phyloP scores from a whole-genome alignment of 2,113 vertebrate species.

The Struthidea cinerea region DNA sequence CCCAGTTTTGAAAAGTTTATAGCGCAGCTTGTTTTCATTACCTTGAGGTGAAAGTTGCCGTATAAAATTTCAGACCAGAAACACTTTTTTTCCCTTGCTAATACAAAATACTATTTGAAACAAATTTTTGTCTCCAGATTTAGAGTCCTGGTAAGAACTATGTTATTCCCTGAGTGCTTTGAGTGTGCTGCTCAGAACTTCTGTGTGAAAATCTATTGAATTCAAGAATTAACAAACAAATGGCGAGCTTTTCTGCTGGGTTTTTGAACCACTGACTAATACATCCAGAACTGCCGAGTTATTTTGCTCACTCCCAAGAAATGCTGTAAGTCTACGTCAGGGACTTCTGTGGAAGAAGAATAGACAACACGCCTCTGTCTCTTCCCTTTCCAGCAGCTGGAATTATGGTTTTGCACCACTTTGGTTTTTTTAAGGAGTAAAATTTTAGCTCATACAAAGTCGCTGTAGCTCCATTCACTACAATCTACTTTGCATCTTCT shows the following conservation, averaged over 20 bases:
- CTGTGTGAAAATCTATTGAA: not conserved
- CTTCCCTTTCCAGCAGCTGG: not conserved
- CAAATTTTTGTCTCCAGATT: conserved; percentile 1
- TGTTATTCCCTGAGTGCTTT: not conserved
- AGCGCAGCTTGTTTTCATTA: conserved; percentile 52
- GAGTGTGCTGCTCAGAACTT: not conserved
- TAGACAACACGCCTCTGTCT: not conserved
- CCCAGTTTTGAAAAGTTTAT: conserved; percentile 41
- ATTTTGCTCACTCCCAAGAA: not conserved
- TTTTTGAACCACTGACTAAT: conserved; percentile 26
- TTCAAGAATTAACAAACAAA: not conserved
- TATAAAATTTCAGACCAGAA: conserved; percentile 49
- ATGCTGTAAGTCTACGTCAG: not conserved
- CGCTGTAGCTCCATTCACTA: not conserved
- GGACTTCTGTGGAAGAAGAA: not conserved
- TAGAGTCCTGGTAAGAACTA: not conserved
- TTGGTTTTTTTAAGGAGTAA: not conserved
- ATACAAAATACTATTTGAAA: conserved; percentile 35
- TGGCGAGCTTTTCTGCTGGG: not conserved
- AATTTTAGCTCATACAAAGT: not conserved
- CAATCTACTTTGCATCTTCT: not conserved
- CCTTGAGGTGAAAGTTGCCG: conserved; percentile 41
- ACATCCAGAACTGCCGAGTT: not conserved
- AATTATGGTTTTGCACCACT: not conserved
- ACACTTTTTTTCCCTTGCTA: conserved; percentile 4